These are phyloP conservation scores for Heliocidaris erythrogramma DNA, from an alignment of 35 echinoderm and acorn worm genomes.

Conservation along the genomic window DNA sequence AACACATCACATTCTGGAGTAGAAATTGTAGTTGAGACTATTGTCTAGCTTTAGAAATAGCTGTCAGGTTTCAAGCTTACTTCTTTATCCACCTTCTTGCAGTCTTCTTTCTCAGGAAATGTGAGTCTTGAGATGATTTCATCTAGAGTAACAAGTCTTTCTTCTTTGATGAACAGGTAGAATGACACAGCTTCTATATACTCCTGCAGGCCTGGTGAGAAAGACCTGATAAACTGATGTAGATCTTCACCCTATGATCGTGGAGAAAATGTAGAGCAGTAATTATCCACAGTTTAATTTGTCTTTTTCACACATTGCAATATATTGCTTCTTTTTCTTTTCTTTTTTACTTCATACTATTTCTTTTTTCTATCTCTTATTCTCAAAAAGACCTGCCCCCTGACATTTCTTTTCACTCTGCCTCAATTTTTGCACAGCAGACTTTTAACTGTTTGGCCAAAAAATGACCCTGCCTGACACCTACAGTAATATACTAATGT, in stretches of 20 bases:
- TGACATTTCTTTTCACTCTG: no score
- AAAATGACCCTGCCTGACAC: no score
- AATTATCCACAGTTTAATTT: background rate
- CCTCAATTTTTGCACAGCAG: no score
- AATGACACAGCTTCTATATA: constrained; percentile 89
- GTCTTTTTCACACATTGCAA: no score
- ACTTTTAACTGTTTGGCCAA: no score
- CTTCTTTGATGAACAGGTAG: constrained; percentile 58
- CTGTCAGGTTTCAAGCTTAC: background rate
- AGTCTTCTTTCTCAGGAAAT: constrained; percentile 16
- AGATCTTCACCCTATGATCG: constrained; percentile 68
- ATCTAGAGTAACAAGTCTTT: constrained; percentile 49
- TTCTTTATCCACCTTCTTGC: background rate
- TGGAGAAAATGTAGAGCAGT: background rate
- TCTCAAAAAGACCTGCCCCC: no score
- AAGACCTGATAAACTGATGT: constrained; percentile 64
- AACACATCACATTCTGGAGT: background rate
- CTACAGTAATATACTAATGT: no score
- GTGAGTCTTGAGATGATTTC: constrained; percentile 50
- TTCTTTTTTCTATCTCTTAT: no score
- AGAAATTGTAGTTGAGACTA: background rate
- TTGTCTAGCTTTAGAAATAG: constrained; percentile 17
- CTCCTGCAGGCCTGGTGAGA: constrained; percentile 81
- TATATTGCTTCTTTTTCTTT: no score
- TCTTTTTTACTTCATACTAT: no score